These are phyloP conservation scores for Solen grandis DNA, from an alignment of 1,140 invertebrate genomes.

Conservation along the genomic window DNA sequence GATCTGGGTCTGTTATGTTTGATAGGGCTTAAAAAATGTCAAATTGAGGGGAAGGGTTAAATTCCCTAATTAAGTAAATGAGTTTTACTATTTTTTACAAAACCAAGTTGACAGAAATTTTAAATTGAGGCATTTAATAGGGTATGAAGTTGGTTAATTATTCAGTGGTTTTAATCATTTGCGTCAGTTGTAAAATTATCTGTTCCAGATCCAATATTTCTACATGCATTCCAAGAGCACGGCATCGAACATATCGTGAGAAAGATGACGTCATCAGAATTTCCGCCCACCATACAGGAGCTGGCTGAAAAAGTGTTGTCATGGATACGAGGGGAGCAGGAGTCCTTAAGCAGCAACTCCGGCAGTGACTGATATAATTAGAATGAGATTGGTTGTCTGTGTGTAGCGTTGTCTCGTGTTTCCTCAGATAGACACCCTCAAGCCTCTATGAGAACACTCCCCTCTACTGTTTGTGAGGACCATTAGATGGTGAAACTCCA, in stretches of 20 bases:
- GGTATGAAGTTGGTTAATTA: neutral
- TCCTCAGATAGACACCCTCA: too few species aligned
- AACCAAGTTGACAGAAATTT: neutral
- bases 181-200: neutral
- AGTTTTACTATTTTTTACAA: neutral
- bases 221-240: constrained; percentile 62
- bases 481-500: too few species aligned
- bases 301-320: constrained; percentile 56
- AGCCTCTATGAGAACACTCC: too few species aligned
- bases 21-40: too few species aligned
- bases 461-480: too few species aligned
- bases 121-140: neutral
- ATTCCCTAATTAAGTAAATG: neutral
- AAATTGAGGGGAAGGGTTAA: neutral
- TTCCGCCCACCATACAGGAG: constrained; percentile 54
- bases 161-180: neutral
- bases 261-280: constrained; percentile 17
- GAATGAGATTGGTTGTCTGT: too few species aligned
- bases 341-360: constrained; percentile 24
- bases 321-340: constrained; percentile 51
- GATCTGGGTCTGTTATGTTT: too few species aligned
- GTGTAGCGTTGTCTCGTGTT: too few species aligned
- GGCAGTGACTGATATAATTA: constrained; percentile 61
- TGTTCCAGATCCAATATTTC: constrained; percentile 62
- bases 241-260: constrained; percentile 58